Conservation (phyloP, 92 coral and sea anemone species). For the Zoanthus sociatus region DNA sequence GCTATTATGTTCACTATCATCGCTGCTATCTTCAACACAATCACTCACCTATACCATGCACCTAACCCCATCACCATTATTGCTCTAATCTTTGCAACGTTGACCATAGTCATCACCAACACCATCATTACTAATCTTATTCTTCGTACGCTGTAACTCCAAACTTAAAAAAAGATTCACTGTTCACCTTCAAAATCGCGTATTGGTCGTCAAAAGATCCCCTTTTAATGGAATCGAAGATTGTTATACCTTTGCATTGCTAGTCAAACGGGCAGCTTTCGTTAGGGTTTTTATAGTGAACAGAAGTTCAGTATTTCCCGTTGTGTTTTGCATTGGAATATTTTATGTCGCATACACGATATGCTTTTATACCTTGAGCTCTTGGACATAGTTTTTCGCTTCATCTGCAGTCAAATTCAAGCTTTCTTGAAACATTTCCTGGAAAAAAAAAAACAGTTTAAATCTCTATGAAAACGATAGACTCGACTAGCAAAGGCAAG, state of each 20-base stretch:
- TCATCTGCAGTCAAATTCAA: background rate
- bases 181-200: too few relatives aligned
- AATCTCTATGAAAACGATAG: too few relatives aligned
- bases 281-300: too few relatives aligned
- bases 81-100: background rate
- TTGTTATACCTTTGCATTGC: background rate
- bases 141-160: background rate
- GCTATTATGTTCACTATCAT: too few relatives aligned
- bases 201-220: too few relatives aligned
- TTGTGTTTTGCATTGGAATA: background rate
- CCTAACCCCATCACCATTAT: background rate
- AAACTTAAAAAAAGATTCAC: too few relatives aligned
- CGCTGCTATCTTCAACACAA: background rate
- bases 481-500: too few relatives aligned
- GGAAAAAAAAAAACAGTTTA: background rate
- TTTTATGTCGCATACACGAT: background rate
- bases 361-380: constrained; percentile 1
- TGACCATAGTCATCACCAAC: background rate
- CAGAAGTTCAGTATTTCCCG: background rate
- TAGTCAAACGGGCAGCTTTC: background rate
- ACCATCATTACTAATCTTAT: background rate
- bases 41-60: too few relatives aligned
- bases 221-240: too few relatives aligned
- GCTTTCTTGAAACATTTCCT: constrained; percentile 8
- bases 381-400: background rate